Evolutionary conservation across 2,113 vertebrate genomes (phyloP).

Genomic region (Pachycephala philippinensis): DNA sequence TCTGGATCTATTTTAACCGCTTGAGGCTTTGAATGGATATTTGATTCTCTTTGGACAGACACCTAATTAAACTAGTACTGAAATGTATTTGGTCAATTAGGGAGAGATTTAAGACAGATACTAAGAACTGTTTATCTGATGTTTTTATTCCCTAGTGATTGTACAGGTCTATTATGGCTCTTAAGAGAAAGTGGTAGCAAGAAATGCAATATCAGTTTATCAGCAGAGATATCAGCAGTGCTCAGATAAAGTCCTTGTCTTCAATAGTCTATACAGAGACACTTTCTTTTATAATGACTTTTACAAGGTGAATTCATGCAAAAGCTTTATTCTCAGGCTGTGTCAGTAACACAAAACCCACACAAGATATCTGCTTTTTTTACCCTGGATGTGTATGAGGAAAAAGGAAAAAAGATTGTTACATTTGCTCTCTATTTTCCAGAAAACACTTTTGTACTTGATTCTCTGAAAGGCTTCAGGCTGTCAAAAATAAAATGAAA

Average conservation of each 20-base stretch:
- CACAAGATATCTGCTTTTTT: background rate
- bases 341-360: background rate
- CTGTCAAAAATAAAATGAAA: background rate
- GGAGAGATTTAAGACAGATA: background rate
- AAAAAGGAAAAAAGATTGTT: background rate
- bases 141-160: background rate
- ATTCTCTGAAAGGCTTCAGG: background rate
- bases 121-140: constrained; percentile 22
- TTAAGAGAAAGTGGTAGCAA: constrained; percentile 20
- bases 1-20: background rate
- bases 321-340: background rate
- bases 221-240: background rate
- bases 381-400: background rate
- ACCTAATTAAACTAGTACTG: constrained; percentile 39
- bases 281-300: background rate
- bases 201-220: constrained; percentile 33
- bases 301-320: constrained; percentile 40
- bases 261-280: background rate
- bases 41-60: constrained; percentile 8
- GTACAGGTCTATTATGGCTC: background rate
- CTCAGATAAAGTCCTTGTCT: constrained; percentile 24
- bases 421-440: background rate
- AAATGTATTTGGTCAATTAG: constrained; percentile 29
- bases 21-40: background rate
- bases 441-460: background rate